phyloP scores from a whole-genome alignment of 2,797 vertebrate genomes.

The Acrocephalus scirpaceus region DNA sequence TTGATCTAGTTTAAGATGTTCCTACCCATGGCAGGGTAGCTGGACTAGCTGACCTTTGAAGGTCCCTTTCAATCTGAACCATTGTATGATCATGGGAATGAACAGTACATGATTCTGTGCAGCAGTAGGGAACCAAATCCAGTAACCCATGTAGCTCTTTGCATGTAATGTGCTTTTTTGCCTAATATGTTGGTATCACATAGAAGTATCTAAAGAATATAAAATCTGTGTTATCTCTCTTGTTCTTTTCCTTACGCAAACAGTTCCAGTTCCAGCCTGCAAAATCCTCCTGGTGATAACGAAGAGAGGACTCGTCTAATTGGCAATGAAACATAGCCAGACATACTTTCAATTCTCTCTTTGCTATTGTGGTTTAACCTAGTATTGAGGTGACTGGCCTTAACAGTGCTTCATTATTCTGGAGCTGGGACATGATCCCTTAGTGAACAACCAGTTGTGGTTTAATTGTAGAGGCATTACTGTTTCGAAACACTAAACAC shows the following conservation, averaged over 20 bases:
- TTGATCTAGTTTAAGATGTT: background rate
- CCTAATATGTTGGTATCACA: background rate
- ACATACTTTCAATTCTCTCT: background rate
- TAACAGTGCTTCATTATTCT: slow-evolving; percentile 1
- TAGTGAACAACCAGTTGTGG: background rate
- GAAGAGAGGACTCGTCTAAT: slow-evolving; percentile 70
- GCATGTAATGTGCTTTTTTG: background rate
- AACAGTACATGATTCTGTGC: background rate
- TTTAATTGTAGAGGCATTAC: background rate
- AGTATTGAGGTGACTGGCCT: background rate
- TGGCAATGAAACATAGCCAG: slow-evolving; percentile 34
- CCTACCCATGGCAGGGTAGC: accelerated
- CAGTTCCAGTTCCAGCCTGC: slow-evolving; percentile 65
- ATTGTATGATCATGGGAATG: background rate
- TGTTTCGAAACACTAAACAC: slow-evolving; percentile 7
- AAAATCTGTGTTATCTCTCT: background rate
- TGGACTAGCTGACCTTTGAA: background rate
- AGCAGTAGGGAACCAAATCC: background rate
- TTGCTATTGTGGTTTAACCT: background rate
- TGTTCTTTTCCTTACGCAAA: background rate
- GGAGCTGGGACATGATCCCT: background rate
- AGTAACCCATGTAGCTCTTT: background rate
- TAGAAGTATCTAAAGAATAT: background rate
- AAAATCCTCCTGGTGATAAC: slow-evolving; percentile 7
- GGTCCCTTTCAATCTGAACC: background rate